Base-by-base conservation (phyloP, 2,888 invertebrate species). In the Hipparchia semele region DNA sequence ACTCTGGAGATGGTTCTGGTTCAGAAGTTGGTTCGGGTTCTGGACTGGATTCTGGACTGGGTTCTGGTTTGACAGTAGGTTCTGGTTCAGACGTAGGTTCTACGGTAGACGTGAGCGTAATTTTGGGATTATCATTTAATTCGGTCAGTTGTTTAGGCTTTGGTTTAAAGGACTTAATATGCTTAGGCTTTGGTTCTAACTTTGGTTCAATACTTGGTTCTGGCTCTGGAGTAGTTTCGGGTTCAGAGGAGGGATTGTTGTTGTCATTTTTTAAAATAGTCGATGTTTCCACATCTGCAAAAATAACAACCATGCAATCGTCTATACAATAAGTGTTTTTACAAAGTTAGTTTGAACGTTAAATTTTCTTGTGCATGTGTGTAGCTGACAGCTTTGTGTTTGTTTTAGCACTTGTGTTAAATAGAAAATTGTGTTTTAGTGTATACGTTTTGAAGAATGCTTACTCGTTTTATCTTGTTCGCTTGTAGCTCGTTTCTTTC, bases 241-340 rank as follows among this genome's bases (percentile, higher is more conserved):
- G 86, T 81, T 91, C 88, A 1, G 92, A 81, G 75, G 86, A 83
- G n/a, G 89, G 73, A 73, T 76, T 76, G 75, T 75, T 79, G 75
- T 79, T 78, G 73, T 75, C 77, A 79, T 75, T 76, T 79, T 84
- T 81, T 82, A 83, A 61, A 58, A 77, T 70, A 75, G 95, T 93
- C 9, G 95, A 83, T 79, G 88, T 85, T 83, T 88, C 90, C 87
- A 84, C 83, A 92, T 92, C 94, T 94, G 94, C 80, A 93, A 91
- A 91, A 89, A 91, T 80, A 90, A 90, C 82, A 82, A 89, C 82
- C 92, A 92, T 94, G 94, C 94, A 86, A 84, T 86, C 86, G 86
- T 86, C 85, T 84, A 86, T 85, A 86, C 60, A 73, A 46, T 83
- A 83, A 82, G 81, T 81, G 81, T 80, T 78, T 81, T 79, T 80